Evolutionary conservation across 2,888 invertebrate genomes (phyloP).

Genomic region (Rhagonycha lutea): DNA sequence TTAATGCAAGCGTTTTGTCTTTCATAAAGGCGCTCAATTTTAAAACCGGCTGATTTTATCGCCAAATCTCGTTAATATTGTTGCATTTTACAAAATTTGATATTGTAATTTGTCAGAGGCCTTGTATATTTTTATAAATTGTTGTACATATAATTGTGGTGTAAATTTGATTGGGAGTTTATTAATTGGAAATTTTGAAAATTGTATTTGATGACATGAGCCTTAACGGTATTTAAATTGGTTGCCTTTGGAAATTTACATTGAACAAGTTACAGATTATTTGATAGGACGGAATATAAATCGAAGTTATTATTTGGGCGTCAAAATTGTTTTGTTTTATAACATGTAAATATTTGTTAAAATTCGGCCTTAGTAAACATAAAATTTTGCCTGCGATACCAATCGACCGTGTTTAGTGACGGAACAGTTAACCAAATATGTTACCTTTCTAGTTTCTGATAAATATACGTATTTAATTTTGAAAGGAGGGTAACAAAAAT

Average conservation of each 20-base stretch:
- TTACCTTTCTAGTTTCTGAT: constrained; percentile 10
- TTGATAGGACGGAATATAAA: constrained; percentile 13
- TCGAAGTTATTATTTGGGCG: constrained; percentile 10
- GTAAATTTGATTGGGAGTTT: neutral
- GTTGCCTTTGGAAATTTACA: constrained; percentile 15
- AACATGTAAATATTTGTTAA: constrained; percentile 16
- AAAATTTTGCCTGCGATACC: constrained; percentile 29
- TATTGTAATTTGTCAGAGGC: neutral
- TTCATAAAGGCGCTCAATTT: constrained; percentile 22
- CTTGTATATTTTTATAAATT: constrained; percentile 3
- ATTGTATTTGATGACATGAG: neutral
- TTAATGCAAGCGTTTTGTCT: constrained; percentile 16
- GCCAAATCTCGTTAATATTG: neutral
- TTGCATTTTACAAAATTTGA: constrained; percentile 1
- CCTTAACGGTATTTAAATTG: constrained; percentile 3
- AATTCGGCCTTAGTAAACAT: constrained; percentile 26
- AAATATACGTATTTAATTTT: constrained; percentile 14
- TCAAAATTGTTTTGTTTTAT: constrained; percentile 15
- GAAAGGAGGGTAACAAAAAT: constrained; percentile 23
- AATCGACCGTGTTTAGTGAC: constrained; percentile 38
- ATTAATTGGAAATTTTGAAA: neutral
- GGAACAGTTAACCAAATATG: constrained; percentile 35
- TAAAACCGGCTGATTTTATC: neutral
- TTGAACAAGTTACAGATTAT: constrained; percentile 20
- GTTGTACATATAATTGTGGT: neutral